Base-by-base conservation (phyloP, 2,113 vertebrate genomes). In the Oxyruncus cristatus region DNA sequence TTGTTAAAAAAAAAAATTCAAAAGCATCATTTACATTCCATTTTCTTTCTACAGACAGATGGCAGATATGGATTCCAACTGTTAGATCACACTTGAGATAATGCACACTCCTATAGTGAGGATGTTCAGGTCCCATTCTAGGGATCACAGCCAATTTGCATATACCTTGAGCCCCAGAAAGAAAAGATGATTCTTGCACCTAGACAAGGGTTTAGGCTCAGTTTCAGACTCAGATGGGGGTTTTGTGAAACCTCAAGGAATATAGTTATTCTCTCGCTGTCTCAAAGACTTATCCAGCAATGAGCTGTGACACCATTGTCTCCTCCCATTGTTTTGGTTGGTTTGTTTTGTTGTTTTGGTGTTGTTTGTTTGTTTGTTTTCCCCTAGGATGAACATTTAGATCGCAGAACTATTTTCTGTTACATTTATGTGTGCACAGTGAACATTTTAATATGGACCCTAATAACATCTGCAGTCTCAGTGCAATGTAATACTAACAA, bases 271-370 rank as follows among this genome's bases (percentile, higher is more conserved):
- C 11, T 94, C 47, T 67, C 42, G 44, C 5, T 67, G 14, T 52
- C 74, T 89, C 56, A 68, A 63, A 47, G 56, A 75, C 53, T 83
- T 70, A 73, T 49, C 44, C 50, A 85, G 37, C 41, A 93, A 16
- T 55, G 26, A 78, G 33, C 35, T 68, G 41, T 19, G 23, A 67
- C n/a, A 68, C 4, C 32, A 49, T 14, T 14, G 23, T 19, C 10
- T 47, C 35, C 35, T 59, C 33, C 30, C 30, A 63, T 11, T 65
- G 11, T 30, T 56, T 30, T 8, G 1, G 39, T 63, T 4, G 33
- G 13, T 19, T 83, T 26, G 5, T 20, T 66, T 27, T 2, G 1
- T 9, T 55, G 5, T 0, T n/a, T 16, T 46, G 56, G 14, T 35
- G 7, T 6, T 7, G 3, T 35, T 59, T 14, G 1, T 5, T 68